Percentiles rank a stretch among this genome's conserved stretches.
These are phyloP conservation scores for Habrosyne pyritoides DNA, from an alignment of 2,888 invertebrate species.

Conservation along the genomic window DNA sequence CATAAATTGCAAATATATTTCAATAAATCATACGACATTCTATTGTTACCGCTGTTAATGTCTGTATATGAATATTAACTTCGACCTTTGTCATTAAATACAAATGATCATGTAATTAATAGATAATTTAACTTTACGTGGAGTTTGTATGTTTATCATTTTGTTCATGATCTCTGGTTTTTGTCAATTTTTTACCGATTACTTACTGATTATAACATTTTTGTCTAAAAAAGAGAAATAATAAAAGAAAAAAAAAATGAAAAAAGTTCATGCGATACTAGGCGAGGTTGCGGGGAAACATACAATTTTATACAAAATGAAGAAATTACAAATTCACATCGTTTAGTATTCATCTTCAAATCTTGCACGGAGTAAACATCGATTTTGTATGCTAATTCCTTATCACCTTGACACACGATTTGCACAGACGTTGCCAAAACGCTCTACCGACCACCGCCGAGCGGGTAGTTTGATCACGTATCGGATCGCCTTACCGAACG, in stretches of 20 bases:
- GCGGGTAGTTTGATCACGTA: slow-evolving; percentile 29
- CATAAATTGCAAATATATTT: neutral
- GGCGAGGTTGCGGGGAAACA: neutral
- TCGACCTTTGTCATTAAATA: slow-evolving; percentile 1
- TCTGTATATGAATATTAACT: slow-evolving; percentile 7
- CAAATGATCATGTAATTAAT: slow-evolving; percentile 1
- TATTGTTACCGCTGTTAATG: neutral
- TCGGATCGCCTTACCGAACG: slow-evolving; percentile 41
- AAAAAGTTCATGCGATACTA: neutral
- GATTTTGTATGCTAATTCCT: slow-evolving; percentile 58
- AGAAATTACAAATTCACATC: slow-evolving; percentile 5
- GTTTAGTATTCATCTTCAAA: slow-evolving; percentile 22
- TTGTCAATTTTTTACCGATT: neutral
- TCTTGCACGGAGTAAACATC: slow-evolving; percentile 42
- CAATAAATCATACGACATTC: neutral
- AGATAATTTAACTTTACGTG: neutral
- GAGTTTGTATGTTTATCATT: neutral
- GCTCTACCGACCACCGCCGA: slow-evolving; percentile 19
- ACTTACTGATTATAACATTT: neutral
- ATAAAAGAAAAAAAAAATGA: too few relatives aligned
- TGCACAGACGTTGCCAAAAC: slow-evolving; percentile 48
- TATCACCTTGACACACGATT: slow-evolving; percentile 61
- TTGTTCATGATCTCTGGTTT: neutral
- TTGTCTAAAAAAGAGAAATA: too few relatives aligned
- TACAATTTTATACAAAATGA: neutral